phyloP scores from a whole-genome alignment of 2,888 invertebrate species.

The Protonemura montana region DNA sequence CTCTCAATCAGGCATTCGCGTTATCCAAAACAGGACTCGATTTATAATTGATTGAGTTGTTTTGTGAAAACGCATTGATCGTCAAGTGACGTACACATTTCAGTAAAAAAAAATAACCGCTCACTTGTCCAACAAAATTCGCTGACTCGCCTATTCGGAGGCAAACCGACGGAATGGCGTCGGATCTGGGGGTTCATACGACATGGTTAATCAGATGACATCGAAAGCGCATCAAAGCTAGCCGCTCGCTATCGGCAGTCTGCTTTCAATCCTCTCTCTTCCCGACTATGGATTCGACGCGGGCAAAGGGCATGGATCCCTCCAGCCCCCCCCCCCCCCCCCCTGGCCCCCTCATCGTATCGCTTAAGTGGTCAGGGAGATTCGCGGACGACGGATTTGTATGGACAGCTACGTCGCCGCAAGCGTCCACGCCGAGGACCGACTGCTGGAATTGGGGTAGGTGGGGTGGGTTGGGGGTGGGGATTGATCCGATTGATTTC shows the following conservation, averaged over 20 bases:
- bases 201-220: not conserved
- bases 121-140: not conserved
- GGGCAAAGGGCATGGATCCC: not conserved
- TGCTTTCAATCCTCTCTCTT: not conserved
- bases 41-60: not conserved
- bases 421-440: constrained; percentile 20
- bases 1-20: not conserved
- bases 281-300: not conserved
- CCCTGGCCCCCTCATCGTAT: not conserved
- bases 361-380: constrained; percentile 22
- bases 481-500: constrained; percentile 48
- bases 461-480: constrained; percentile 24
- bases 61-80: not conserved
- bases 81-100: not conserved
- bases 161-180: not conserved
- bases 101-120: not conserved
- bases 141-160: not conserved
- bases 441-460: constrained; percentile 29
- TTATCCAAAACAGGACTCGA: not conserved
- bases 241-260: not conserved
- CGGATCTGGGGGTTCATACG: not conserved
- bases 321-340: not conserved
- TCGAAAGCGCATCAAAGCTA: not conserved
- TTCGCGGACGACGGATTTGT: constrained; percentile 1
- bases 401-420: constrained; percentile 31